A percentile compares a stretch with the other conserved stretches of the same genome.
These are phyloP conservation scores for Onthophagus sagittarius DNA, from an alignment of 2,888 invertebrate genomes.

Conservation along the genomic window DNA sequence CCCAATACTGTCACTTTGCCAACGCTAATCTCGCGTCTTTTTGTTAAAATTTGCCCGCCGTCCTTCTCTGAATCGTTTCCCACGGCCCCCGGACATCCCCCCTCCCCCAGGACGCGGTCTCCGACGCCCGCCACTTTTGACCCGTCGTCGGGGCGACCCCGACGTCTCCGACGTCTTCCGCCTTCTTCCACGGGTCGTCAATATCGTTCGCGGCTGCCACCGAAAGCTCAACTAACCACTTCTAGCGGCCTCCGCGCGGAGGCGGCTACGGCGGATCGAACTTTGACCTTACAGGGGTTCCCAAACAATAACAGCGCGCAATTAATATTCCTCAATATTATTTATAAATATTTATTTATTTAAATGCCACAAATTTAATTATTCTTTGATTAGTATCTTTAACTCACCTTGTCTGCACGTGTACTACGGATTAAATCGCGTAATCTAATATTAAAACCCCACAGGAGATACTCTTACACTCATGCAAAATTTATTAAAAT, in stretches of 20 bases:
- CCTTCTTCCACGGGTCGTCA: background rate
- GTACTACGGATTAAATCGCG: background rate
- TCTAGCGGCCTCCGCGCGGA: constrained; percentile 28
- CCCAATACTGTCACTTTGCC: constrained; percentile 41
- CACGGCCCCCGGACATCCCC: constrained; percentile 3
- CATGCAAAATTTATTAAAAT: background rate
- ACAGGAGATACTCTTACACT: background rate
- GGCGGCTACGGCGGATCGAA: constrained; percentile 32
- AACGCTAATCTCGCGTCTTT: constrained; percentile 28
- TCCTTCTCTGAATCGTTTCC: constrained; percentile 23
- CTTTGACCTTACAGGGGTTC: constrained; percentile 31
- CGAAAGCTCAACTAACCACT: constrained; percentile 29
- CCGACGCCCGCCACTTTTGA: background rate
- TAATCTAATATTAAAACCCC: background rate
- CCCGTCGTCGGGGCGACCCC: background rate
- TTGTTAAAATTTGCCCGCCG: constrained; percentile 21
- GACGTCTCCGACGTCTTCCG: background rate
- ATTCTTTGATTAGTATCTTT: no score
- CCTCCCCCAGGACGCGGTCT: background rate
- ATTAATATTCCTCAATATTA: no score
- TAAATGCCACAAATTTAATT: no score
- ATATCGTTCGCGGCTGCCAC: constrained; percentile 10
- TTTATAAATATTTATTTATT: no score
- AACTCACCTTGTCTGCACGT: background rate
- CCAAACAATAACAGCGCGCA: constrained; percentile 23